Evolutionary conservation across 2,888 invertebrate genomes (phyloP), one percentile per base, ranked within the genome.

Genomic region (Cheilosia grossa): DNA sequence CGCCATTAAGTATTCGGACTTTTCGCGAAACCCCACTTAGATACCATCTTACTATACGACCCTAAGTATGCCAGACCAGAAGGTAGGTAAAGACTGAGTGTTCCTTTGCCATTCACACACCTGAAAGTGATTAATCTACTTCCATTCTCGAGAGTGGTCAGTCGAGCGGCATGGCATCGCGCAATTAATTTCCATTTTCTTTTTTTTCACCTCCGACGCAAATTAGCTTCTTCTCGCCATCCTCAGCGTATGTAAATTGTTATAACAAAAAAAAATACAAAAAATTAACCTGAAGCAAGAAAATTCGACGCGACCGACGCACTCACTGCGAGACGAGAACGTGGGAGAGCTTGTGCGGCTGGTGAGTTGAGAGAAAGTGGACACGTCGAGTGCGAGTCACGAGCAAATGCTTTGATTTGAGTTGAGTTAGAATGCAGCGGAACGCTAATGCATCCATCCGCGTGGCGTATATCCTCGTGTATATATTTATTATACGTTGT

Each of bases 41-140:
- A 58, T 67, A 54, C 66, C 24, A 66, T 59, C 42, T 30, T 7
- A 9, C 30, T 9, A 30, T 9, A 30, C 30, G 30, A 30, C 30
- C 30, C 30, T 30, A 30, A 13, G 37, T 37, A 13, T 13, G 13
- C 13, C 37, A 13, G 37, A 37, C 13, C 37, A 13, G 37, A 10
- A 37, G 4, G 13, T 37, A 37, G 3, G 33, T 30, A 30, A 21
- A n/a, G 24, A 21, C 4, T 24, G 24, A 47, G 70, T 44, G 24
- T 42, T 24, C 15, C 15, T 54, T 44, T 42, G 42, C 67, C 44
- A 44, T 47, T 47, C 33, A 53, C 49, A 70, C 75, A 81, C 70
- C 75, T 85, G 72, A 56, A 63, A 81, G 75, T 77, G 75, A 85
- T 81, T 85, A 81, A 81, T 85, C 75, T 72, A 72, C 67, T 85